Evolutionary conservation across 2,797 vertebrate genomes (phyloP).

Genomic region (Yasuhikotakia modesta): DNA sequence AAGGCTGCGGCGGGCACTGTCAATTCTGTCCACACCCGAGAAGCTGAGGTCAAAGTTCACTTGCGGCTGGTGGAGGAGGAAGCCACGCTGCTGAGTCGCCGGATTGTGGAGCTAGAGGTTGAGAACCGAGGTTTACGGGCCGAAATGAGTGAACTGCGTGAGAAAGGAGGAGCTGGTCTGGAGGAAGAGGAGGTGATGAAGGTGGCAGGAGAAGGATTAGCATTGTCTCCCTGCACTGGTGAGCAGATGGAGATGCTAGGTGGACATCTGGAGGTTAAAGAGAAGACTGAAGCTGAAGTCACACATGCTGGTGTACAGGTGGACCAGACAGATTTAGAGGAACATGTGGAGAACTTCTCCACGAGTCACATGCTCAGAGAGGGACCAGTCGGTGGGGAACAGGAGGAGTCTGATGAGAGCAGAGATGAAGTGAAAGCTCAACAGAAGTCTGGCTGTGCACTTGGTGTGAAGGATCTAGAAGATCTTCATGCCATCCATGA

Average conservation of each 20-base stretch:
- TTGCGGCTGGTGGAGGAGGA: slow-evolving; percentile 96
- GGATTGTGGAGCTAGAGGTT: slow-evolving; percentile 95
- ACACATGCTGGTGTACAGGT: slow-evolving; percentile 77
- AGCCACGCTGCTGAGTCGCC: slow-evolving; percentile 91
- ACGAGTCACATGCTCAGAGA: slow-evolving; percentile 74
- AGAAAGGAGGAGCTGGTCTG: slow-evolving; percentile 76
- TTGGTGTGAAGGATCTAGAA: slow-evolving; percentile 79
- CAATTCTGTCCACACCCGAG: slow-evolving; percentile 80
- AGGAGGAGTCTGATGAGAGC: slow-evolving; percentile 53
- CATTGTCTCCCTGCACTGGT: slow-evolving; percentile 60
- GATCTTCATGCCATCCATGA: slow-evolving; percentile 83
- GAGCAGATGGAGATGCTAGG: slow-evolving; percentile 70
- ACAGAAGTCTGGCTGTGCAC: slow-evolving; percentile 53
- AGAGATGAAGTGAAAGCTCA: slow-evolving; percentile 7
- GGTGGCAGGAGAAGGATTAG: slow-evolving; percentile 63
- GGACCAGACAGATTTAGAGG: slow-evolving; percentile 74
- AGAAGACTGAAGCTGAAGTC: slow-evolving; percentile 70
- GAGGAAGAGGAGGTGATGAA: slow-evolving; percentile 77
- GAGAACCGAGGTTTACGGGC: slow-evolving; percentile 93
- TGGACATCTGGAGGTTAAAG: slow-evolving; percentile 72
- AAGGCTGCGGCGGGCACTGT: slow-evolving; percentile 78
- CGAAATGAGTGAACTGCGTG: slow-evolving; percentile 83
- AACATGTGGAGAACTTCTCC: slow-evolving; percentile 77
- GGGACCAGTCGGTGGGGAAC: slow-evolving; percentile 69
- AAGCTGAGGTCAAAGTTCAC: slow-evolving; percentile 91